Percentiles rank a stretch among this genome's conserved stretches.
Evolutionary conservation across 92 coral and sea anemone genomes (phyloP).

Genomic region (Porites lobata): DNA sequence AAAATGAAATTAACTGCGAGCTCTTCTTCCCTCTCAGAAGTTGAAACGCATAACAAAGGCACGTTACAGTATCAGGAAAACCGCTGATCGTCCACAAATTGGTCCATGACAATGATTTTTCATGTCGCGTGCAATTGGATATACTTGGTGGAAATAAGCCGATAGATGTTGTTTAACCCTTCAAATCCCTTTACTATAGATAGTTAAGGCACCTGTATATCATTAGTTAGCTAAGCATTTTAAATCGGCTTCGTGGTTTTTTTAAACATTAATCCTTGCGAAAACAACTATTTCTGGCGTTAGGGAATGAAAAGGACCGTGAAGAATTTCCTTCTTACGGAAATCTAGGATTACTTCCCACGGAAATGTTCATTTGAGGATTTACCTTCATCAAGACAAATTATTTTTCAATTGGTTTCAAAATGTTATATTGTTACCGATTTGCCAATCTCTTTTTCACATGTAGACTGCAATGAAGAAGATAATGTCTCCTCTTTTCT

Average conservation of each 20-base stretch:
- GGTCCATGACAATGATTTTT: background rate
- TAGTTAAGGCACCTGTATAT: constrained; percentile 19
- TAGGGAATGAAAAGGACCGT: background rate
- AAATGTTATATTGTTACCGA: too few species aligned
- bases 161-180: background rate
- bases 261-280: background rate
- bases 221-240: constrained; percentile 3
- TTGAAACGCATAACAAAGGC: background rate
- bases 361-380: background rate
- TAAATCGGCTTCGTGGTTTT: constrained; percentile 8
- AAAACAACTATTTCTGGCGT: background rate
- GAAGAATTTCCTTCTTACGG: constrained; percentile 34
- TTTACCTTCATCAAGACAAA: background rate
- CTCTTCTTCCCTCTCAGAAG: background rate
- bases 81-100: background rate
- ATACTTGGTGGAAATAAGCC: background rate
- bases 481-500: too few species aligned
- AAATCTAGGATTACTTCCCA: constrained; percentile 41
- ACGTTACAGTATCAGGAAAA: background rate
- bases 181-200: background rate
- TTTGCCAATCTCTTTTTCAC: too few species aligned
- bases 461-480: too few species aligned
- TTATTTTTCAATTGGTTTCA: background rate
- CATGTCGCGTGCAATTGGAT: constrained; percentile 4
- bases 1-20: background rate